Percentiles rank a stretch among this genome's conserved stretches.
Conservation (phyloP, 2,888 invertebrate species). For the Chrysina gloriosa region DNA sequence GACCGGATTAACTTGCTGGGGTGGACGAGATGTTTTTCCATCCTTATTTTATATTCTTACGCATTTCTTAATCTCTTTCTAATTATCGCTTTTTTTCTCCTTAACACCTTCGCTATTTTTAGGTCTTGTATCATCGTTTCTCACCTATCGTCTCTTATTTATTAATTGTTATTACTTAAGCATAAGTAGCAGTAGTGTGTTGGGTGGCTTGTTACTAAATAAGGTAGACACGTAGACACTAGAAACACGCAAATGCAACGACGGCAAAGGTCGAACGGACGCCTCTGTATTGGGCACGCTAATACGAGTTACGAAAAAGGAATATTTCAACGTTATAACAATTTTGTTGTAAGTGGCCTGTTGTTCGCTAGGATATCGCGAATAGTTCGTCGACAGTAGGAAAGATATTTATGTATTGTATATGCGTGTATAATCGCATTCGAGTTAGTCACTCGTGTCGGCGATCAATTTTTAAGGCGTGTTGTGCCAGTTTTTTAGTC, state of each 20-base stretch:
- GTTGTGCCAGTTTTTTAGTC: too few relatives aligned
- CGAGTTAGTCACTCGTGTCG: too few relatives aligned
- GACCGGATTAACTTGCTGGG: neutral
- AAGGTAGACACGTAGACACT: neutral
- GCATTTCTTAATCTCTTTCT: too few relatives aligned
- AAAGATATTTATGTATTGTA: too few relatives aligned
- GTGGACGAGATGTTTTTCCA: too few relatives aligned
- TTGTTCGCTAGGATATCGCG: too few relatives aligned
- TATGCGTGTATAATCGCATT: too few relatives aligned
- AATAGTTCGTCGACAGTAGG: too few relatives aligned
- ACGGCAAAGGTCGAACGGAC: neutral
- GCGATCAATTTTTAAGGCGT: too few relatives aligned
- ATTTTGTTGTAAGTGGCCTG: too few relatives aligned
- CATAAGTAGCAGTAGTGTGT: neutral
- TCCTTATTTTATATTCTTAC: too few relatives aligned
- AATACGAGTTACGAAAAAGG: neutral
- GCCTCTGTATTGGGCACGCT: too few relatives aligned
- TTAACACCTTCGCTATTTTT: neutral
- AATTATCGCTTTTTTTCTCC: neutral
- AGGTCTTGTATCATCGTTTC: neutral
- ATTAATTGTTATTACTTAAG: neutral
- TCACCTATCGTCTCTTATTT: neutral
- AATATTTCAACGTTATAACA: neutral
- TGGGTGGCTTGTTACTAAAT: conserved; percentile 1
- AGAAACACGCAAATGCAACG: neutral